phyloP scores from a whole-genome alignment of 2,888 invertebrate species.

The Proisotoma minuta region DNA sequence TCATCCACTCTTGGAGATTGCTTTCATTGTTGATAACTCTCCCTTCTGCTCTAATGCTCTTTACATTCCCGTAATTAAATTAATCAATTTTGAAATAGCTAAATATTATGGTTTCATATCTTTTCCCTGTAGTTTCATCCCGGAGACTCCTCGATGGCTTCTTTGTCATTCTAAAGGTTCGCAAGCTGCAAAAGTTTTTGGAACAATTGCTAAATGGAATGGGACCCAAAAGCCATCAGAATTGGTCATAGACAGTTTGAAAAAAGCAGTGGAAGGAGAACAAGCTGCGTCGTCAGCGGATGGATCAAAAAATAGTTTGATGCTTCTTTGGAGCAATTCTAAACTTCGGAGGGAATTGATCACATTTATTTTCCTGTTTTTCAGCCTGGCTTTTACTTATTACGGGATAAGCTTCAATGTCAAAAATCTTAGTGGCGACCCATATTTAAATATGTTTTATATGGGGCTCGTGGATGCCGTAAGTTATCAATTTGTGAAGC shows the following conservation, averaged over 20 bases:
- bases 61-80: constrained; percentile 14
- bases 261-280: neutral
- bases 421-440: constrained; percentile 24
- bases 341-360: constrained; percentile 11
- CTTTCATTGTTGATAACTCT: neutral
- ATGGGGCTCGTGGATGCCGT: constrained; percentile 27
- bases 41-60: neutral
- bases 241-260: neutral
- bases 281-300: neutral
- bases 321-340: neutral
- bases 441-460: constrained; percentile 29
- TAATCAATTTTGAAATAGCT: neutral
- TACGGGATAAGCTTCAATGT: constrained; percentile 30
- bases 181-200: constrained; percentile 23
- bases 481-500: too few relatives aligned
- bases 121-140: constrained; percentile 19
- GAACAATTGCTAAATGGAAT: constrained; percentile 34
- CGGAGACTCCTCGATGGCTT: constrained; percentile 39
- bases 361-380: constrained; percentile 25
- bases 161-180: constrained; percentile 24
- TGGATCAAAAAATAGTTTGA: too few relatives aligned
- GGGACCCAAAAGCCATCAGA: neutral
- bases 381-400: constrained; percentile 19
- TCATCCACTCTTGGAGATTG: constrained; percentile 7
- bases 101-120: neutral